Conservation (phyloP, 1,140 invertebrate genomes). For the Araneus ventricosus region DNA sequence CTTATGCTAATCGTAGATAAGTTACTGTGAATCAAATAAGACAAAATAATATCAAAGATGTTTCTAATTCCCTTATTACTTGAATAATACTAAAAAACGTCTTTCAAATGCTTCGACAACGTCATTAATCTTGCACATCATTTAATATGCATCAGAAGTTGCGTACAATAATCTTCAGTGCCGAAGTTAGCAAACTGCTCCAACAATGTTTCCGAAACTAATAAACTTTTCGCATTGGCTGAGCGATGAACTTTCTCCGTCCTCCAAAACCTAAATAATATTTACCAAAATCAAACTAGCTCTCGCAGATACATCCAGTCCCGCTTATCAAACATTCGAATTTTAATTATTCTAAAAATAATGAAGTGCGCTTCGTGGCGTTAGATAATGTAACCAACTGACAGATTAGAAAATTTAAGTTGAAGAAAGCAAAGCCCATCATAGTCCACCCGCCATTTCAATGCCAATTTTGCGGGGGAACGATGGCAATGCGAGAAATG, state of each 20-base stretch:
- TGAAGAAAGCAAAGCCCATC: background rate
- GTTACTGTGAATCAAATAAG: too few relatives aligned
- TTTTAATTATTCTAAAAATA: conserved; percentile 5
- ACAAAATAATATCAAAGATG: too few relatives aligned
- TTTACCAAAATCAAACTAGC: conserved; percentile 1
- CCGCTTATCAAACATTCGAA: background rate
- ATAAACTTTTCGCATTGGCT: background rate
- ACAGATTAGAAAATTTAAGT: background rate
- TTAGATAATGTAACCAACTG: background rate
- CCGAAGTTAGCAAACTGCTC: background rate
- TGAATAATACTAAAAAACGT: background rate
- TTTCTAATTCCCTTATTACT: too few relatives aligned
- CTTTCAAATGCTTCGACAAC: background rate
- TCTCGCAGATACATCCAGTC: background rate
- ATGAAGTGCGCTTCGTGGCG: background rate
- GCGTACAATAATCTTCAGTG: background rate
- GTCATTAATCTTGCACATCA: background rate
- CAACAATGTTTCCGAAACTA: background rate
- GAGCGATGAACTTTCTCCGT: background rate
- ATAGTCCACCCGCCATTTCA: background rate
- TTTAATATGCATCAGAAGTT: background rate
- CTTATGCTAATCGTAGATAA: too few relatives aligned
- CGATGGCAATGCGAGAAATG: conserved; percentile 1
- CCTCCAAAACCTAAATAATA: background rate
- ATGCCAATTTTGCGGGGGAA: background rate